Percentiles rank a stretch among this genome's conserved stretches.
Conservation (phyloP, 2,797 vertebrate species). For the Mus minutoides region DNA sequence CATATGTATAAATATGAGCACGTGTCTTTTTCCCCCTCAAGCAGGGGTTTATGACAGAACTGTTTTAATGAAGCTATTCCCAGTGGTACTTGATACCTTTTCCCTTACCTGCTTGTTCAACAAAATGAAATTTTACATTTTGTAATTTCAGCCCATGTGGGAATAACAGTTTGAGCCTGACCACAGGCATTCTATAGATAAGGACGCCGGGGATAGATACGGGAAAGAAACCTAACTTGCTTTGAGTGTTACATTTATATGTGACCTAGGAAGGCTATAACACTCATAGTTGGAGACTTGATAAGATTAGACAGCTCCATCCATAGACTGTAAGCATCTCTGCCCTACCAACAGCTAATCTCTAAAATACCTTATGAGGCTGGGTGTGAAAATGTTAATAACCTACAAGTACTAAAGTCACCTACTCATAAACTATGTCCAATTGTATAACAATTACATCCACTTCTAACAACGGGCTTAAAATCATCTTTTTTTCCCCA, state of each 20-base stretch:
- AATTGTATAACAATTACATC: not conserved
- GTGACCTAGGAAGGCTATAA: not conserved
- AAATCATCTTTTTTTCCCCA: not conserved
- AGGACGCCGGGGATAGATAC: not conserved
- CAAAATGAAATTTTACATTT: slow-evolving; percentile 12
- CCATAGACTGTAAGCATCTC: not conserved
- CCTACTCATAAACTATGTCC: not conserved
- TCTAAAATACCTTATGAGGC: not conserved
- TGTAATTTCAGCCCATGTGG: not conserved
- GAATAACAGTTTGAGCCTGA: not conserved
- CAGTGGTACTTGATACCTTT: not conserved
- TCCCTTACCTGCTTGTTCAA: slow-evolving; percentile 23
- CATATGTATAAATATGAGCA: not conserved
- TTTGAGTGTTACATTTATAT: not conserved
- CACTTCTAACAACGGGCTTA: slow-evolving; percentile 7
- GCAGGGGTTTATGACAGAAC: not conserved
- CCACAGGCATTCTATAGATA: not conserved
- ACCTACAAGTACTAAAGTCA: slow-evolving; percentile 12
- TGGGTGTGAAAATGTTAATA: not conserved
- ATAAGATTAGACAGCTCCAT: not conserved
- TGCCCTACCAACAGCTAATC: not conserved
- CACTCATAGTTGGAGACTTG: not conserved
- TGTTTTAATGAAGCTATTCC: not conserved
- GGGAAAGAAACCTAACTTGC: not conserved
- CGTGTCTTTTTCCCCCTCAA: not conserved